Evolutionary conservation across 2,797 vertebrate species (phyloP).

Genomic region (Chromobotia macracanthus): DNA sequence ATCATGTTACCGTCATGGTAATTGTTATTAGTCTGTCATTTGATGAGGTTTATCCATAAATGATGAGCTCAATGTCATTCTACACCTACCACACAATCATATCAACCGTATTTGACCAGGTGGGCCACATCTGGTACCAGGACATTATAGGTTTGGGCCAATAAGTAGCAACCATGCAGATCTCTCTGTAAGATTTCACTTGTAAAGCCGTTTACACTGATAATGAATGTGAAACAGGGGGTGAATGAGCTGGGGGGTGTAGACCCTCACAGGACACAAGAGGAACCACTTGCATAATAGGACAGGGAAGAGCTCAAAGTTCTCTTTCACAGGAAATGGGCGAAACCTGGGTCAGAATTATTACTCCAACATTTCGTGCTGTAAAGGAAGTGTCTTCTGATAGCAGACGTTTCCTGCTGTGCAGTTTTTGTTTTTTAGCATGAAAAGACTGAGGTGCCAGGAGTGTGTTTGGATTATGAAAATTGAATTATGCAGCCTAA

Average conservation of each 20-base stretch:
- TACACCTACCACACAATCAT: no score
- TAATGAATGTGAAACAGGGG: slow-evolving; percentile 30
- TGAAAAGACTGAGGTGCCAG: slow-evolving; percentile 72
- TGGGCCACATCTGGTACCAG: no score
- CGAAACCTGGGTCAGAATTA: slow-evolving; percentile 84
- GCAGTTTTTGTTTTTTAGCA: slow-evolving; percentile 73
- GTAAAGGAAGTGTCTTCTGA: slow-evolving; percentile 91
- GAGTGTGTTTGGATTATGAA: slow-evolving; percentile 20
- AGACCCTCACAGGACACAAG: slow-evolving; percentile 47
- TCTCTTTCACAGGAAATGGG: slow-evolving; percentile 91
- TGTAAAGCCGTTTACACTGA: slow-evolving; percentile 13
- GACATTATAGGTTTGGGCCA: no score
- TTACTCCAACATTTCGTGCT: slow-evolving; percentile 82
- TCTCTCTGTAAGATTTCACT: no score
- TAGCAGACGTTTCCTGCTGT: slow-evolving; percentile 94
- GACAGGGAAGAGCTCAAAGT: slow-evolving; percentile 73
- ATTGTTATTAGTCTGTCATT: slow-evolving; percentile 44
- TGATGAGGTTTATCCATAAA: no score
- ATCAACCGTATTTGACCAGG: no score
- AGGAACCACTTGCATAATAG: slow-evolving; percentile 65
- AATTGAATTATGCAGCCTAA: not conserved
- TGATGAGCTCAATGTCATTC: no score
- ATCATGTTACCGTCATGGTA: not conserved
- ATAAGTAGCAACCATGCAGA: no score
- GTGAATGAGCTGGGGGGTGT: slow-evolving; percentile 54